A percentile compares a stretch with the other conserved stretches of the same genome.
These are phyloP conservation scores for Botia kubotai DNA, from an alignment of 2,797 vertebrate genomes.

Conservation along the genomic window DNA sequence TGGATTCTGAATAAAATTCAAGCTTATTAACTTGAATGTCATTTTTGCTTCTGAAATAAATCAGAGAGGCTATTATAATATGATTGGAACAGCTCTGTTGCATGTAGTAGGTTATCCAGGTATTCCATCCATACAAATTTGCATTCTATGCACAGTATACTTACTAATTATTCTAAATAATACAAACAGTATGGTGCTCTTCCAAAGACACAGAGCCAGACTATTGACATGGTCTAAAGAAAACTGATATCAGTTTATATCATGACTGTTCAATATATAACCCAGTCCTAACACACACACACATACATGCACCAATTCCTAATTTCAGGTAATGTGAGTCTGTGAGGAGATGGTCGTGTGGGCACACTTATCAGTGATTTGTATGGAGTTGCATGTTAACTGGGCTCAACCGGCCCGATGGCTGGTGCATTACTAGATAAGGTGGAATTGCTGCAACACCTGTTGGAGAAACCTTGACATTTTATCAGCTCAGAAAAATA, in stretches of 20 bases:
- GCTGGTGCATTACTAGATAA: slow-evolving; percentile 50
- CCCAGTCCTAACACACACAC: neutral
- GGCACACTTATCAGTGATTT: slow-evolving; percentile 44
- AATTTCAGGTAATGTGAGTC: slow-evolving; percentile 39
- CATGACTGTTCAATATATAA: neutral
- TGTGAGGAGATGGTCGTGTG: slow-evolving; percentile 29
- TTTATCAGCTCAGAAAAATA: slow-evolving; percentile 58
- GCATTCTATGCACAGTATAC: neutral
- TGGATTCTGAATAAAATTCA: no score
- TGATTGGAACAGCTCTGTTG: neutral
- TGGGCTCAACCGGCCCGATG: slow-evolving; percentile 29
- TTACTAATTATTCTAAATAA: neutral
- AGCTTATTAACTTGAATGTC: no score
- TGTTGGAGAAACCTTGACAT: slow-evolving; percentile 58
- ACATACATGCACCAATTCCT: slow-evolving; percentile 31
- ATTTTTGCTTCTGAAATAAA: neutral
- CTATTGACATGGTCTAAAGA: neutral
- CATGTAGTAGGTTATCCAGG: neutral
- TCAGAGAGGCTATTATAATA: neutral
- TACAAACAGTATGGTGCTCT: neutral
- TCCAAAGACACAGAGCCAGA: neutral
- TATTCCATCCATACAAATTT: neutral
- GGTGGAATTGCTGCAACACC: slow-evolving; percentile 56
- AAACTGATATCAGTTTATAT: neutral
- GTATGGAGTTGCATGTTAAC: slow-evolving; percentile 54